phyloP scores from a whole-genome alignment of 1,140 invertebrate species.

The Linepithema humile region DNA sequence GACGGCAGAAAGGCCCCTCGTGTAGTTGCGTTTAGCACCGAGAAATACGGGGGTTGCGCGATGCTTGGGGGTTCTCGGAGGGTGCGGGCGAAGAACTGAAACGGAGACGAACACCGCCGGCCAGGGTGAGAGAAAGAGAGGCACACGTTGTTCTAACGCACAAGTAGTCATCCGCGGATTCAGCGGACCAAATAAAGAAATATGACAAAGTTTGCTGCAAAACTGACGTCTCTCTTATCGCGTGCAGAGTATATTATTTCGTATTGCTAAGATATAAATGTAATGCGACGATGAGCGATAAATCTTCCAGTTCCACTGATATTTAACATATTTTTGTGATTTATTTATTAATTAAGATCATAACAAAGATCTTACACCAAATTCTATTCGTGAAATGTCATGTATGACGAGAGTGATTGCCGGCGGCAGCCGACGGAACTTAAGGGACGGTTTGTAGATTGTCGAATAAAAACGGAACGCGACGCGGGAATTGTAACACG shows the following conservation, averaged over 20 bases:
- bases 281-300: too few relatives aligned
- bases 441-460: slow-evolving; percentile 18
- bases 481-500: slow-evolving; percentile 53
- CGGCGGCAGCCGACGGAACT: not conserved
- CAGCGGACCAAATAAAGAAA: slow-evolving; percentile 9
- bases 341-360: not conserved
- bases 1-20: slow-evolving; percentile 80
- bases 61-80: slow-evolving; percentile 66
- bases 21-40: slow-evolving; percentile 82
- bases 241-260: not conserved
- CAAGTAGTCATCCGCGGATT: slow-evolving; percentile 43
- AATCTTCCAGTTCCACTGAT: not conserved
- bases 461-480: slow-evolving; percentile 16
- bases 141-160: slow-evolving; percentile 59
- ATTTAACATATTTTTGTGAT: too few relatives aligned
- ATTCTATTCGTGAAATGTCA: not conserved
- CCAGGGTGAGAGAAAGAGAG: slow-evolving; percentile 18
- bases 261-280: not conserved
- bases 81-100: slow-evolving; percentile 50
- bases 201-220: not conserved
- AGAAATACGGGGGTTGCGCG: slow-evolving; percentile 72
- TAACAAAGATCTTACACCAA: not conserved
- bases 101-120: slow-evolving; percentile 4
- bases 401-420: not conserved
- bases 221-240: not conserved